phyloP scores from a whole-genome alignment of 1,140 invertebrate species.

The Drosophila novamexicana region DNA sequence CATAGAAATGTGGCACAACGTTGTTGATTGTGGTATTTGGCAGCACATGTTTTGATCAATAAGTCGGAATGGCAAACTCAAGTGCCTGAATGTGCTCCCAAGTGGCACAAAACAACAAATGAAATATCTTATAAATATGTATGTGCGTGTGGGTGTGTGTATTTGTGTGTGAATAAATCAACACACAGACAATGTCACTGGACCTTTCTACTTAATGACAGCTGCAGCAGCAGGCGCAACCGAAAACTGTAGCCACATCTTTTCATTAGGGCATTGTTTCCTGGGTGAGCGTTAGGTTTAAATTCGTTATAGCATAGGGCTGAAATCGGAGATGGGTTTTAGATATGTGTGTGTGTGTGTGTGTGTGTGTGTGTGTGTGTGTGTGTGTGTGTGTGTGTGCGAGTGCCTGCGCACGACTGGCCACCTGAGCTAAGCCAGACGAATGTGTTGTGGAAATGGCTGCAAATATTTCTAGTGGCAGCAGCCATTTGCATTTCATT shows the following conservation, averaged over 20 bases:
- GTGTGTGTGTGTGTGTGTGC: background rate
- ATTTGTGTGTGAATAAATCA: constrained; percentile 50
- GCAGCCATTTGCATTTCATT: constrained; percentile 77
- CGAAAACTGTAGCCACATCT: constrained; percentile 75
- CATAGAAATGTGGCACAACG: constrained; percentile 16
- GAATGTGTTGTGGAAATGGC: constrained; percentile 48
- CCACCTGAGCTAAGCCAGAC: constrained; percentile 54
- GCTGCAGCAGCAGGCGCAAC: constrained; percentile 52
- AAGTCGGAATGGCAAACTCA: constrained; percentile 17
- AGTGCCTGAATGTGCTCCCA: constrained; percentile 15
- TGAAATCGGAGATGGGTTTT: background rate
- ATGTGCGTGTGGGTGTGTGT: constrained; percentile 33
- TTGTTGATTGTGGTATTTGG: constrained; percentile 32
- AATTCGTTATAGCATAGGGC: constrained; percentile 20
- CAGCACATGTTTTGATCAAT: constrained; percentile 30
- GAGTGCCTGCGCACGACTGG: constrained; percentile 38
- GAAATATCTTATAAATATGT: constrained; percentile 48
- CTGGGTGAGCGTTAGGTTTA: constrained; percentile 47
- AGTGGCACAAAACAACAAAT: constrained; percentile 34
- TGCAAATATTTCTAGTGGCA: constrained; percentile 66
- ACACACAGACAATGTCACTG: constrained; percentile 41
- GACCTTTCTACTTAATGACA: constrained; percentile 73
- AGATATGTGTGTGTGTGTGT: background rate
- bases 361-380: background rate
- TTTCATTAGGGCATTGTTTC: constrained; percentile 72